Evolutionary conservation across 2,113 vertebrate genomes (phyloP), one percentile per base, ranked within the genome.

Genomic region (Aepyceros melampus): DNA sequence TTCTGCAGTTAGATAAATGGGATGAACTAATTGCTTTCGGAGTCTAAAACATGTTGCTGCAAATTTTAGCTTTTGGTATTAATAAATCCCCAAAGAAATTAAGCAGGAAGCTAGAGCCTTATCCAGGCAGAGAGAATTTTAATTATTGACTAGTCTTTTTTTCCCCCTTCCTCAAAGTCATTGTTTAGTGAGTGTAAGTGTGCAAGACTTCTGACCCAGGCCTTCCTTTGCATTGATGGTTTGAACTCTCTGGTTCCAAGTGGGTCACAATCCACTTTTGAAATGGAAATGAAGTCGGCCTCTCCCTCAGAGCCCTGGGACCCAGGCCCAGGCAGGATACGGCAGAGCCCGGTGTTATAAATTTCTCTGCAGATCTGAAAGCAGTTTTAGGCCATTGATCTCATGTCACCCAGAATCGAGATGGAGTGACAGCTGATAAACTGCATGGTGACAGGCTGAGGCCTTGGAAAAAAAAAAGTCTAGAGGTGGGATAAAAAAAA

Each of bases 1-100:
- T 98, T 98, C 90, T 98, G 93, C 94, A 98, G 98, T 97, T 98
- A 98, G 97, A 98, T 97, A 98, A 97, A 97, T 96, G 97, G 97
- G 96, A 98, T 92, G 92, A 97, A 98, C 97, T 97, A 98, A 98
- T 97, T 98, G 96, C 96, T 98, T 98, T 98, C 82, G 51, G 89
- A 97, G 81, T 78, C 87, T 96, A 87, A 97, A 97, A 88, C 49
- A 76, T 53, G 82, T 93, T 95, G 93, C 58, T 96, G 91, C 76
- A 97, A 86, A 93, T 96, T 97, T 94, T 47, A 45, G 23, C 12
- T 67, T 95, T 97, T 78, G 19, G 83, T 97, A 93, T 95, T 94
- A 97, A 96, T 96, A 95, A 97, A 92, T 96, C 43, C 40, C 56
- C 89, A 93, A 97, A 87, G 45, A 94, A 95, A 83, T 86, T 92